Evolutionary conservation across 2,888 invertebrate species (phyloP), one percentile per base, ranked within the genome.

Genomic region (Aleiodes testaceus): DNA sequence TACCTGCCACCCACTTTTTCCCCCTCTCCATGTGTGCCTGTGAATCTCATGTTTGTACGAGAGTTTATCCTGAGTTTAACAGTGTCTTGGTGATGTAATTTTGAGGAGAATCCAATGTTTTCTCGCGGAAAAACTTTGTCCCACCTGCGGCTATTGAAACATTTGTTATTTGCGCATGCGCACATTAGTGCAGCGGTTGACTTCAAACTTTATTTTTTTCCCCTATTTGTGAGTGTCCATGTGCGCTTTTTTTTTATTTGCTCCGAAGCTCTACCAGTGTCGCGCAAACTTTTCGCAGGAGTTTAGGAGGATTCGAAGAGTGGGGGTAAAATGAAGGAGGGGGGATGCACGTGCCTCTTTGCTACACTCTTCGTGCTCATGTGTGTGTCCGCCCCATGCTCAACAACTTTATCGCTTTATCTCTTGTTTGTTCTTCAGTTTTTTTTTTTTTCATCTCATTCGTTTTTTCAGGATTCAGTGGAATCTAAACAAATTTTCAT

Each of bases 101-200:
- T 59, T 59, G 36, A 42, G 14, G 42, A 59, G 14, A 36, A 16
- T 36, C 36, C 36, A 26, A 59, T 59, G 59, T 36, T 59, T 59
- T 64, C 53, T n/a, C 26, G n/a, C n/a, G n/a, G 11, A 2, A 14
- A 52, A 59, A 59, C 11, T 45, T 59, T 42, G 11, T 20, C 36
- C 47, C 49, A 50, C 50, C 77, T 76, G 79, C 79, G 80, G 81
- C 84, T 84, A 84, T 84, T 81, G 81, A 81, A 80, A 83, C 84
- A 84, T 84, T 72, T 49, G 69, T 70, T 72, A 69, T 75, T 74
- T 73, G 69, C 67, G 59, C 55, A 64, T 50, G 16, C 26, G 26
- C 26, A 26, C 5, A 16, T n/a, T 45, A 65, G 18, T 20, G 50
- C 72, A 44, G 68, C 45, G 64, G 30, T 52, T 53, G 55, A 70